Evolutionary conservation across 2,113 vertebrate genomes (phyloP), one percentile per base, ranked within the genome.

Genomic region (Aleadryas rufinucha): DNA sequence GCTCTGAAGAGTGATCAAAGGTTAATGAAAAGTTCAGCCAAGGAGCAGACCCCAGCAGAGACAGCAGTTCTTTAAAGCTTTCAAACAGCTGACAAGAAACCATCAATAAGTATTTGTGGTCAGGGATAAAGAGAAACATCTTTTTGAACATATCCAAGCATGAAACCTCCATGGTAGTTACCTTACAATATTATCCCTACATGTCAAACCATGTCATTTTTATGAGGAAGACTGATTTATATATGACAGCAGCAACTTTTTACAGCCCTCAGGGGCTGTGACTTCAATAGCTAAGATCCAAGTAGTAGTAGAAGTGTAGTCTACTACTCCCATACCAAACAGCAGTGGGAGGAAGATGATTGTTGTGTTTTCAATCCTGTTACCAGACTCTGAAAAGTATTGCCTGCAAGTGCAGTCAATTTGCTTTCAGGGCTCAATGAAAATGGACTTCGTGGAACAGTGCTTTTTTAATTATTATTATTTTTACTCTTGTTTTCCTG

Each of bases 91-190:
- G 95, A 96, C 93, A 96, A 95, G 90, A 90, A 96, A 64, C 71
- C 85, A 92, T 96, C 96, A 96, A 90, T 93, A 91, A 87, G 83
- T 96, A 81, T 92, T 93, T 96, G 93, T 93, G 96, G 96, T 77
- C 92, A 93, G 68, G 90, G 79, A 96, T 93, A 94, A 96, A 97
- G 90, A 78, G 95, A 94, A 94, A 93, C 95, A 94, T 93, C 85
- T 88, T 95, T 96, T 78, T 96, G 90, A 96, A 95, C 92, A 92
- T 47, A 95, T 20, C 76, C 79, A 90, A 96, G 93, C 92, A 93
- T 84, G 92, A 95, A 96, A 84, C 85, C 93, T 93, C 96, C 47
- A 31, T 31, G 56, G 95, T 92, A 96, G 95, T 83, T 94, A 88
- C 93, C 88, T 90, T 89, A 70, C 77, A 78, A 77, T 84, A 66